Percentiles rank a stretch among this genome's conserved stretches.
These are phyloP conservation scores for Pomacea maculata DNA, from an alignment of 1,140 invertebrate species.

Conservation along the genomic window DNA sequence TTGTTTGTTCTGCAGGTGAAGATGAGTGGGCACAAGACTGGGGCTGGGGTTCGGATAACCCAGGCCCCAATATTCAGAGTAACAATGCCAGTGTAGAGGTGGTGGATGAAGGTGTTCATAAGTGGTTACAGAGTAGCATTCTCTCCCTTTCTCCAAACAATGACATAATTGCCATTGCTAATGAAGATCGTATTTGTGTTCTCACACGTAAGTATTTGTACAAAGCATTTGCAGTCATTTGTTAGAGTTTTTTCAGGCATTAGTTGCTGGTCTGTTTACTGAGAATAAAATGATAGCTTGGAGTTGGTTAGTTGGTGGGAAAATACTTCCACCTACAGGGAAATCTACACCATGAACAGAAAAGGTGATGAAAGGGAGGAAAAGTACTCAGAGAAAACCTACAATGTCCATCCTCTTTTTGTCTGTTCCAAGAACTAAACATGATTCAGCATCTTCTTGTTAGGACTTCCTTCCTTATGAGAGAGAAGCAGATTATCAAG, in stretches of 20 bases:
- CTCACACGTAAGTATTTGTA: conserved; percentile 71
- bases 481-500: too few species aligned
- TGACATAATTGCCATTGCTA: conserved; percentile 77
- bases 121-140: conserved; percentile 78
- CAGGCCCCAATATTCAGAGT: conserved; percentile 34
- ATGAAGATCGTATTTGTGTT: conserved; percentile 74
- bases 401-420: too few species aligned
- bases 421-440: too few species aligned
- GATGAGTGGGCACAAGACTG: conserved; percentile 55
- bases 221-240: background rate
- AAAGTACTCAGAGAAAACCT: too few species aligned
- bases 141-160: conserved; percentile 79
- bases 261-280: background rate
- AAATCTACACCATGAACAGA: too few species aligned
- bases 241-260: too few species aligned
- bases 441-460: too few species aligned
- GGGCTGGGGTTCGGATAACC: conserved; percentile 54
- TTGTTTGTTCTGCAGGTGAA: conserved; percentile 14
- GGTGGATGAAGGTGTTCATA: conserved; percentile 38
- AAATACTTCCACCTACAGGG: too few species aligned
- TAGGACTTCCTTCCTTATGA: too few species aligned
- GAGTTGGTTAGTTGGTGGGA: background rate
- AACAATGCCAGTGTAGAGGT: conserved; percentile 31
- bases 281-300: background rate
- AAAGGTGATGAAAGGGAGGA: too few species aligned